Conservation (phyloP, 2,888 invertebrate species). For the Teinopalpus imperialis region DNA sequence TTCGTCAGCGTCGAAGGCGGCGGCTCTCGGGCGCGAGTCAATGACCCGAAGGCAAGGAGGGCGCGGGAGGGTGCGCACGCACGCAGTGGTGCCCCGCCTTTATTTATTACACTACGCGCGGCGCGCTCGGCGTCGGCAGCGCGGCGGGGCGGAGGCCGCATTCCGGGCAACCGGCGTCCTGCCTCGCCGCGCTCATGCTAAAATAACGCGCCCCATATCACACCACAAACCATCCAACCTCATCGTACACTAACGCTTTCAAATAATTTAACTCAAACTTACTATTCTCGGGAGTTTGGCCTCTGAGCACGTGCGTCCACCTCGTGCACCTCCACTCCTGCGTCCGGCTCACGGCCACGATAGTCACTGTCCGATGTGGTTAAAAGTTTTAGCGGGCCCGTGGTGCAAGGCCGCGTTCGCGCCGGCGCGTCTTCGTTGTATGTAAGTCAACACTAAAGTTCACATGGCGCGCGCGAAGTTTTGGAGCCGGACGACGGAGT, state of each 20-base stretch:
- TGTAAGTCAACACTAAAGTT: slow-evolving; percentile 66
- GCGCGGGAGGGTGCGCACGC: slow-evolving; percentile 78
- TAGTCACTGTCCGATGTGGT: slow-evolving; percentile 60
- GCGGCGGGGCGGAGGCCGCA: slow-evolving; percentile 58
- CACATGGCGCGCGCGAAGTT: slow-evolving; percentile 73
- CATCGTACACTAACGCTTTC: slow-evolving; percentile 66
- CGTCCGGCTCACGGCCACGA: slow-evolving; percentile 56
- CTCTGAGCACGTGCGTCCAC: slow-evolving; percentile 65
- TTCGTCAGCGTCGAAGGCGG: slow-evolving; percentile 53
- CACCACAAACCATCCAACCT: slow-evolving; percentile 48
- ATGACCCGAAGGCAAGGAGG: slow-evolving; percentile 73
- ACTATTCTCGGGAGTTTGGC: slow-evolving; percentile 53
- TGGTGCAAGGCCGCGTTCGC: slow-evolving; percentile 29
- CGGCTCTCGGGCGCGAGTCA: slow-evolving; percentile 63
- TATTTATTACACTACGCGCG: slow-evolving; percentile 81
- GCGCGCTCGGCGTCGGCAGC: slow-evolving; percentile 50
- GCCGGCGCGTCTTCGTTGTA: slow-evolving; percentile 32
- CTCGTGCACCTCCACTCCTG: slow-evolving; percentile 53
- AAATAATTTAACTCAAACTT: slow-evolving; percentile 73
- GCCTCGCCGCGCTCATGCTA: slow-evolving; percentile 66
- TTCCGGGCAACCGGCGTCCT: slow-evolving; percentile 75
- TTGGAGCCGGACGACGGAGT: slow-evolving; percentile 43
- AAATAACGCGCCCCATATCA: slow-evolving; percentile 66
- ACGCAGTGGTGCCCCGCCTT: slow-evolving; percentile 80
- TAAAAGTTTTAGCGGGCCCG: slow-evolving; percentile 33